Evolutionary conservation across 1,140 invertebrate genomes (phyloP), one percentile per base, ranked within the genome.

Genomic region (Eupeodes corollae): DNA sequence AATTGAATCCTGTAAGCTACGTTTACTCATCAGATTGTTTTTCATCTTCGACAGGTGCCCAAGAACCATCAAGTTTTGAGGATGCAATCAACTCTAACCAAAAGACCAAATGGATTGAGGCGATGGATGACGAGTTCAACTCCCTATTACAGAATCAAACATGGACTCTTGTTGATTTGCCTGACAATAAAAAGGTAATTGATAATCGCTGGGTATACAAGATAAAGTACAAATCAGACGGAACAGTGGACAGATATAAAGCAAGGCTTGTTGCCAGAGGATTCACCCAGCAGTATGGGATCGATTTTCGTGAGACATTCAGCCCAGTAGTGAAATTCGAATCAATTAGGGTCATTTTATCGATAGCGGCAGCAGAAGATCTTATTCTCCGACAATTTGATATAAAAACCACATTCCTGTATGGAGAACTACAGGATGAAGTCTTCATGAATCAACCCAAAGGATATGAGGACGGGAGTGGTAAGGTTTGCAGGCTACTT

Each of bases 391-490:
- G 39, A 0, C 62, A 68, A 10, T 45, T 67, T 18, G 64, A 70
- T 51, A 52, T 69, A 6, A 49, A 42, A 40, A 63, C 57, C 6
- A 59, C 67, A 9, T 71, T 69, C 44, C 47, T 71, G 18, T 55
- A 70, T 52, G 60, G 63, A 18, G 38, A 60, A 5, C 48, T 70
- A 14, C 41, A 70, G 2, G 62, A 70, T 50, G 50, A 55, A 37
- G 50, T 69, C 8, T 69, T 55, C 42, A 69, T 72, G 61, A 34
- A 63, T 16, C 58, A 68, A 44, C 67, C 68, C 11, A 30, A 57
- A 38, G 63, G 56, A 30, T 58, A 53, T 47, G 37, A 41, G n/a
- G 44, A 31, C 16, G 32, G 9, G 38, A 39, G 31, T 42, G 38
- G 19, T 11, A n/a, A 30, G 16, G 44, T 50, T 33, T 50, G 48